Percentiles rank a stretch among this genome's conserved stretches.
Evolutionary conservation across 1,140 invertebrate species (phyloP).

Genomic region (Tyrophagus putrescentiae): DNA sequence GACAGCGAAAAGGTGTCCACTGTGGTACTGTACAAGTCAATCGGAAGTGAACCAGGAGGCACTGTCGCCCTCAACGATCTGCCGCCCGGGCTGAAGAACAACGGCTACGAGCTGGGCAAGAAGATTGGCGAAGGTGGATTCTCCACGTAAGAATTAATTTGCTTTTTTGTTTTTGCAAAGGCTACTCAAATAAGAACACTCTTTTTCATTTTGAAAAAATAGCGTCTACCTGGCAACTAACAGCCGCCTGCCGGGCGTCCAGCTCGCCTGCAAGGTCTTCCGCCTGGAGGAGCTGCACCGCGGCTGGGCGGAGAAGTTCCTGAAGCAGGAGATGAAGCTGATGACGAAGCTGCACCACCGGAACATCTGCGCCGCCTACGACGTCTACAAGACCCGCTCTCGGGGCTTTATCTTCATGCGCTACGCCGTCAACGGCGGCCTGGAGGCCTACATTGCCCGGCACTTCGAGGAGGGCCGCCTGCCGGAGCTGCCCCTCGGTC

Average conservation of each 20-base stretch:
- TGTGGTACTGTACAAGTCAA: no score
- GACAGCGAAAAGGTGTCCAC: no score
- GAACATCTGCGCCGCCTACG: background rate
- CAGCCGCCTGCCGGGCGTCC: background rate
- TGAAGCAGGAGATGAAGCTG: constrained; percentile 5
- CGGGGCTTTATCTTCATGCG: background rate
- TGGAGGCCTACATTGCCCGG: background rate
- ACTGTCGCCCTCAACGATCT: no score
- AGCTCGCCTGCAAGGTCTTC: background rate
- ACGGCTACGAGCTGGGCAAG: background rate
- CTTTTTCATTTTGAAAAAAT: background rate
- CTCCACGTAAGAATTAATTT: no score
- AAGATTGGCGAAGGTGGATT: background rate
- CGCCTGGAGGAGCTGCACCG: background rate
- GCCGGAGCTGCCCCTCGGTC: background rate
- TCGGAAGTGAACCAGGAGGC: no score
- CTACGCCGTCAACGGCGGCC: background rate
- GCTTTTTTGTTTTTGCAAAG: no score
- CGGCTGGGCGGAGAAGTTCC: background rate
- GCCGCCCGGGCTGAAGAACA: background rate
- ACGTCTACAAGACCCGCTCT: background rate
- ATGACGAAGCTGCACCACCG: background rate
- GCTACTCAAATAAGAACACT: background rate
- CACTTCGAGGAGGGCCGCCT: background rate
- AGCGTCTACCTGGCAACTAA: background rate